A percentile compares a stretch with the other conserved stretches of the same genome.
phyloP scores from a whole-genome alignment of 2,888 invertebrate species.

The Strigamia crassipes region DNA sequence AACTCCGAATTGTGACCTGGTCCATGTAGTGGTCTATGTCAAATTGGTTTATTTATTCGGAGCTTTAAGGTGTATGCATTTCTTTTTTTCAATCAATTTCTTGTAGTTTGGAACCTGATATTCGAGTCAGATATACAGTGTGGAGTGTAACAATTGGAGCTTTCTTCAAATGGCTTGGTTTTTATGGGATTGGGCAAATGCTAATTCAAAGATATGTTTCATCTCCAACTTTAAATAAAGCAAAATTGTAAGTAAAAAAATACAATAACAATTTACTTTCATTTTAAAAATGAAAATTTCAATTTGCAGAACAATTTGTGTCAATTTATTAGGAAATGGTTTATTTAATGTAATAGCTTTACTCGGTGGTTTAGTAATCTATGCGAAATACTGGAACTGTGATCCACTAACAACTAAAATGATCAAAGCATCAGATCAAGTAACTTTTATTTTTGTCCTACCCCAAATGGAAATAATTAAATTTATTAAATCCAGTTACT shows the following conservation, averaged over 20 bases:
- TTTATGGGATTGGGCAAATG: slow-evolving; percentile 63
- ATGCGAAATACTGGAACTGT: slow-evolving; percentile 56
- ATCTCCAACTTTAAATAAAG: slow-evolving; percentile 59
- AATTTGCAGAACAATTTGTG: neutral
- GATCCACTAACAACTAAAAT: slow-evolving; percentile 53
- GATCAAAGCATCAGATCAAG: slow-evolving; percentile 39
- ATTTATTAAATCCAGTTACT: slow-evolving; percentile 67
- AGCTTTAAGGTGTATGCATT: too few species aligned
- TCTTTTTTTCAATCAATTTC: neutral
- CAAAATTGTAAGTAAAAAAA: slow-evolving; percentile 55
- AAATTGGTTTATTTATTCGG: too few species aligned
- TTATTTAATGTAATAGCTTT: neutral
- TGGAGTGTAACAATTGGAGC: slow-evolving; percentile 61
- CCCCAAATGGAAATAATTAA: neutral
- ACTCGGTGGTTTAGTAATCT: slow-evolving; percentile 55
- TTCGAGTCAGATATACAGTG: slow-evolving; percentile 61
- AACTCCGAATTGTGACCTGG: too few species aligned
- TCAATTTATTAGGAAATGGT: neutral
- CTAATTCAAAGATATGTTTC: slow-evolving; percentile 63
- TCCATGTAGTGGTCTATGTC: too few species aligned
- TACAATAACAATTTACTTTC: neutral
- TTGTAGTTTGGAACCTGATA: slow-evolving; percentile 59
- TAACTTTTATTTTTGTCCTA: neutral
- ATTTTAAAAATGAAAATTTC: neutral
- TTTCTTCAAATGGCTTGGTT: slow-evolving; percentile 58